Percentiles rank a stretch among this genome's conserved stretches.
Conservation (phyloP, 2,888 invertebrate species). For the Morpho achilles region DNA sequence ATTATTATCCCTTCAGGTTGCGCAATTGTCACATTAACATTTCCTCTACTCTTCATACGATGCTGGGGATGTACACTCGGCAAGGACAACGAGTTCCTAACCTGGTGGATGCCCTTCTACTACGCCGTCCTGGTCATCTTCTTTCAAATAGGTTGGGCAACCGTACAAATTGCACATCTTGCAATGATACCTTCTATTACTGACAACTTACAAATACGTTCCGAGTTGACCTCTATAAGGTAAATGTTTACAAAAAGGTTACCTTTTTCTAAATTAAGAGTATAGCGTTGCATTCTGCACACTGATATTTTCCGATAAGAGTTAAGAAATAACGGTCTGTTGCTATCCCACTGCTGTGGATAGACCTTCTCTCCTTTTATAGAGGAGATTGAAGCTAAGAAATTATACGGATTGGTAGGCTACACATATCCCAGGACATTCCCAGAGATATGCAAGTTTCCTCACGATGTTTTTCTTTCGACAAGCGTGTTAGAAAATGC, state of each 20-base stretch:
- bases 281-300: too few relatives aligned
- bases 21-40: conserved; percentile 82
- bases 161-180: conserved; percentile 95
- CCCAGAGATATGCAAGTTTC: too few relatives aligned
- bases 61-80: conserved; percentile 80
- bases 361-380: too few relatives aligned
- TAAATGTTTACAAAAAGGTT: conserved; percentile 39
- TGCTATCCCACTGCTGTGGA: too few relatives aligned
- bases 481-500: too few relatives aligned
- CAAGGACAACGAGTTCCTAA: conserved; percentile 48
- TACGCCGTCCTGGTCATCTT: conserved; percentile 81
- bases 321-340: too few relatives aligned
- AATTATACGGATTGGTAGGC: too few relatives aligned
- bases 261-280: too few relatives aligned
- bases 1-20: conserved; percentile 16
- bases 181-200: conserved; percentile 92
- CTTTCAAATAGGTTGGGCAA: conserved; percentile 97
- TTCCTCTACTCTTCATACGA: conserved; percentile 87
- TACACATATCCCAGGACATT: too few relatives aligned
- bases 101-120: conserved; percentile 77
- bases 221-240: conserved; percentile 90
- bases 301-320: too few relatives aligned
- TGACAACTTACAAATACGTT: conserved; percentile 82
- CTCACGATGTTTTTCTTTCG: too few relatives aligned
- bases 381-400: too few relatives aligned